Evolutionary conservation across 2,888 invertebrate genomes (phyloP).

Genomic region (Megamerina dolium): DNA sequence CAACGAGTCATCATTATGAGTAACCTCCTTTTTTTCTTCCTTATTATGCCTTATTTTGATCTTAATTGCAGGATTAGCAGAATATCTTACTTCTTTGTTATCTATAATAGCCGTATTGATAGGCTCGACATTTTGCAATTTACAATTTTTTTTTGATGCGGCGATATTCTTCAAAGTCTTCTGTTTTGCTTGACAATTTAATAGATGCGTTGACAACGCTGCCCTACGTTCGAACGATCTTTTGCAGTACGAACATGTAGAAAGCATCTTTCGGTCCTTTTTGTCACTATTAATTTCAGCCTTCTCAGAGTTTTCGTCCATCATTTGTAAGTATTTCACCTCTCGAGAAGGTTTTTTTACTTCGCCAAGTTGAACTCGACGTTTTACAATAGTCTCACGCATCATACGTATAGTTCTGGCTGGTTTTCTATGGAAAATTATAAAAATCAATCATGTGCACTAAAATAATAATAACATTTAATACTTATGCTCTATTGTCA

Average conservation of each 20-base stretch:
- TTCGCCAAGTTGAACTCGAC: conserved; percentile 59
- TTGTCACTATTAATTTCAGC: conserved; percentile 26
- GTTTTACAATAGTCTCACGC: no score
- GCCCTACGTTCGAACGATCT: conserved; percentile 68
- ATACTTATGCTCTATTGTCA: conserved; percentile 66
- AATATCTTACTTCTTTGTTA: no score
- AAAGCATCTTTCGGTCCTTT: conserved; percentile 57
- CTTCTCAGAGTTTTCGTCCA: conserved; percentile 20
- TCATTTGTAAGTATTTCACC: conserved; percentile 37
- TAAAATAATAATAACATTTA: conserved; percentile 12
- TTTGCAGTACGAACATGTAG: conserved; percentile 58
- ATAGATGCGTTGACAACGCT: conserved; percentile 64
- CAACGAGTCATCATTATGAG: conserved; percentile 22
- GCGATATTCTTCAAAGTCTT: no score
- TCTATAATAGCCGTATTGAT: no score
- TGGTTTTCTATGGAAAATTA: conserved; percentile 55
- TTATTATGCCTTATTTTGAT: no score
- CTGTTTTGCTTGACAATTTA: conserved; percentile 57
- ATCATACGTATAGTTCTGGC: conserved; percentile 63
- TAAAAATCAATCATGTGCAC: conserved; percentile 5
- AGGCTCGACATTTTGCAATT: no score
- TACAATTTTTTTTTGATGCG: no score
- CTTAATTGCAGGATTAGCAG: no score
- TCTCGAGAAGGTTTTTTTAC: conserved; percentile 46
- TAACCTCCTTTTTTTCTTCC: no score